phyloP scores from a whole-genome alignment of 2,888 invertebrate genomes.

The Brachynemurus nebulosus region DNA sequence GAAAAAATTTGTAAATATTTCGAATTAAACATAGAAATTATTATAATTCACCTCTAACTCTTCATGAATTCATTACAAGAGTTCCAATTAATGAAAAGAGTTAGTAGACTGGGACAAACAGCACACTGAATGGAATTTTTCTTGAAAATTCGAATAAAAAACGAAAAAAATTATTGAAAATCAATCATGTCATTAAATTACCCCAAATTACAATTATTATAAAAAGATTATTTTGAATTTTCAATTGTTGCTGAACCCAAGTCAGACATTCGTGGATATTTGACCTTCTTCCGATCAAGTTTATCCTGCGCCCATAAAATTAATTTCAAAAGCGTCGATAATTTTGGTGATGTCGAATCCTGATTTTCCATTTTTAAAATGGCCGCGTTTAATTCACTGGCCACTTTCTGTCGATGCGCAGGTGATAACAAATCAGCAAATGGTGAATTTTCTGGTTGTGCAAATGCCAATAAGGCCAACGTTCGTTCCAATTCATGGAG shows the following conservation, averaged over 20 bases:
- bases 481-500: slow-evolving; percentile 80
- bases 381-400: slow-evolving; percentile 95
- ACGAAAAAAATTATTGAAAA: no score
- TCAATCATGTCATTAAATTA: no score
- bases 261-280: slow-evolving; percentile 91
- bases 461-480: slow-evolving; percentile 88
- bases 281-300: slow-evolving; percentile 86
- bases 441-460: slow-evolving; percentile 87
- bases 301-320: slow-evolving; percentile 95
- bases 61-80: no score
- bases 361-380: slow-evolving; percentile 88
- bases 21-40: no score
- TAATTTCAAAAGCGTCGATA: slow-evolving; percentile 81
- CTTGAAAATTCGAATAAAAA: no score
- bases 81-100: no score
- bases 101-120: no score
- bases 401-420: slow-evolving; percentile 89
- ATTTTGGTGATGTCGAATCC: slow-evolving; percentile 79
- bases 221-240: slow-evolving; percentile 41
- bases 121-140: no score
- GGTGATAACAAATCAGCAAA: slow-evolving; percentile 89
- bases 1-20: no score
- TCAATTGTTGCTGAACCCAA: slow-evolving; percentile 74
- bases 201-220: background rate
- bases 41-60: no score